These are phyloP conservation scores for Lipotes vexillifer DNA, from an alignment of 2,113 vertebrate genomes.

Conservation along the genomic window DNA sequence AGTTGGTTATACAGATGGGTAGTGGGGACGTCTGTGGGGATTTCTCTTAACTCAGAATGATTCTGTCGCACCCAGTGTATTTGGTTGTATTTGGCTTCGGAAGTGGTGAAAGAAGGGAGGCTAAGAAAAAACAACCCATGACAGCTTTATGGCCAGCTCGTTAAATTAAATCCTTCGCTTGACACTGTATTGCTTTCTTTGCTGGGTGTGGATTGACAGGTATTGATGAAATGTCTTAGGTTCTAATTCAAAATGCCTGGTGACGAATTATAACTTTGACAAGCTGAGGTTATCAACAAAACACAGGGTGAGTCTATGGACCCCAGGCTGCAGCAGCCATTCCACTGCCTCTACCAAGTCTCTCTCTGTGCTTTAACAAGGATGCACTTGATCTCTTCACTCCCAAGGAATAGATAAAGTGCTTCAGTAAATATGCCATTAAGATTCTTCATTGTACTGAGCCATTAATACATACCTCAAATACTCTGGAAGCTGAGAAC, in stretches of 20 bases:
- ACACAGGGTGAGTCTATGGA: neutral
- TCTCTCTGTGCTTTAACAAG: neutral
- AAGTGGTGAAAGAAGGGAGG: conserved; percentile 47
- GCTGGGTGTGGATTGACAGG: conserved; percentile 48
- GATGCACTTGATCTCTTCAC: conserved; percentile 51
- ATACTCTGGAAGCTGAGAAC: neutral
- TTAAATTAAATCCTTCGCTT: conserved; percentile 50
- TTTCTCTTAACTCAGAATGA: neutral
- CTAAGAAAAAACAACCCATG: conserved; percentile 32
- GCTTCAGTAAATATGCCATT: conserved; percentile 45
- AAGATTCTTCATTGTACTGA: conserved; percentile 29
- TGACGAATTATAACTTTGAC: conserved; percentile 34
- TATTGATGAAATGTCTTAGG: conserved; percentile 45
- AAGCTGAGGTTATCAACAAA: conserved; percentile 41
- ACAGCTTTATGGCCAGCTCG: conserved; percentile 36
- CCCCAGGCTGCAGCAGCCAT: neutral
- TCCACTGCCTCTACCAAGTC: neutral
- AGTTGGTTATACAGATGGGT: neutral
- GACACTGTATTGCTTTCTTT: conserved; percentile 50
- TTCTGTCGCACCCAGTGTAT: neutral
- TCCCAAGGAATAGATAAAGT: conserved; percentile 25
- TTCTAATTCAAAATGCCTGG: conserved; percentile 43
- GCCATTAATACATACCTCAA: neutral
- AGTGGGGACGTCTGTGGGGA: neutral
- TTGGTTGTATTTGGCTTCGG: conserved; percentile 20